Conservation (phyloP, 2,113 vertebrate genomes). For the Ranitomeya variabilis region DNA sequence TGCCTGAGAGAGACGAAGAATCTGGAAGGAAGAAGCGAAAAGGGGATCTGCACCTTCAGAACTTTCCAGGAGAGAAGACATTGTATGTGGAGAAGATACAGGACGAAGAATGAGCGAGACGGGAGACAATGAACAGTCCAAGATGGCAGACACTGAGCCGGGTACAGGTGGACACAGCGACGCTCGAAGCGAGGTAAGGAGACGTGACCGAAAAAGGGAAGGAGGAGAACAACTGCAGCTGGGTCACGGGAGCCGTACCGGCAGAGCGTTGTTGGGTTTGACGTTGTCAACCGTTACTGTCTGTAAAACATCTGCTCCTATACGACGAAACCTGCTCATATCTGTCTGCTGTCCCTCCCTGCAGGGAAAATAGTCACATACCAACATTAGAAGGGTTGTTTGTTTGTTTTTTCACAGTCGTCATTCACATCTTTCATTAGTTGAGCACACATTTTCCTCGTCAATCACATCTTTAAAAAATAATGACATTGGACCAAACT, state of each 20-base stretch:
- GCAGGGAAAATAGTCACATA: no score
- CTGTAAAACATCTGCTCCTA: background rate
- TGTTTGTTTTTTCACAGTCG: no score
- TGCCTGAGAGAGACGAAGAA: background rate
- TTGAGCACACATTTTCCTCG: no score
- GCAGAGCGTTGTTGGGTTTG: background rate
- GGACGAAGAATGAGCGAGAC: background rate
- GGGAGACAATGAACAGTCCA: background rate
- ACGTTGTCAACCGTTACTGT: background rate
- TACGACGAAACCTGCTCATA: background rate
- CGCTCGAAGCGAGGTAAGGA: constrained; percentile 9
- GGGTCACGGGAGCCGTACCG: background rate
- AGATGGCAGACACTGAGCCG: background rate
- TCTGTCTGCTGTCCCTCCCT: background rate
- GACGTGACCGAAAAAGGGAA: background rate
- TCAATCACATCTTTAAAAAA: no score
- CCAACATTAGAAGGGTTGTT: no score
- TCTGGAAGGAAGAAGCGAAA: background rate
- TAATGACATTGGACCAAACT: no score
- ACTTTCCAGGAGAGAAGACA: background rate
- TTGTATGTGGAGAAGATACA: constrained; percentile 1
- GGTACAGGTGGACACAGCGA: background rate
- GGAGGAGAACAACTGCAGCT: background rate
- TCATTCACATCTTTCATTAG: no score
- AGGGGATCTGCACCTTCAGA: background rate